Base-by-base conservation (phyloP, 1,140 invertebrate genomes). In the Brachionus manjavacas region DNA sequence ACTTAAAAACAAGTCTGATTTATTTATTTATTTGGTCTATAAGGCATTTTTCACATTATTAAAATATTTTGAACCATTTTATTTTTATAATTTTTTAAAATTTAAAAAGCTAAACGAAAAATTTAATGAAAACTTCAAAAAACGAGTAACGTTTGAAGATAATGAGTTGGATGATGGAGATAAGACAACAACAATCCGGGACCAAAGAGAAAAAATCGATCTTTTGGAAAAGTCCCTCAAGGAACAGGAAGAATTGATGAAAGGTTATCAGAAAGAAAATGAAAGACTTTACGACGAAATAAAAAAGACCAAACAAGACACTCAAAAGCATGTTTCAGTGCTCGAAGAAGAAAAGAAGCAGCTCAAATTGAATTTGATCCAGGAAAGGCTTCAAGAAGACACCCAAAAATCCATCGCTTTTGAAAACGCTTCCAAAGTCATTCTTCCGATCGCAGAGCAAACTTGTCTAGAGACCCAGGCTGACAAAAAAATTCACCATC, bases 71-170 rank as follows among this genome's bases (percentile, higher is more conserved):
- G n/a, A n/a, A n/a, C n/a, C n/a, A n/a, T n/a, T n/a, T n/a, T n/a
- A n/a, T n/a, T n/a, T n/a, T n/a, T n/a, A n/a, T n/a, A n/a, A n/a
- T n/a, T n/a, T n/a, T n/a, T n/a, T n/a, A n/a, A n/a, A n/a, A n/a
- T n/a, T n/a, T n/a, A n/a, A n/a, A n/a, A n/a, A n/a, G 72, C 20
- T 76, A 11, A 76, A 76, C 25, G 72, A 76, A 76, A 76, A 76
- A 49, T 49, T 49, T 28, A 49, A 3, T 49, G 72, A 76, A 76
- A 49, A 49, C 28, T 76, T 49, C 16, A 76, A 76, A 76, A 76
- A 76, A 46, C 8, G 43, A 49, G 72, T 76, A 0, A 49, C 72
- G 14, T 76, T 76, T 49, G 72, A 76, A 76, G 43, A 23, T 6
- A 35, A 31, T 14, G 41, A 49, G 11, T 12, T 3, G 41, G 6